Evolutionary conservation across 2,797 vertebrate species (phyloP), one percentile per base, ranked within the genome.

Genomic region (Brachymystax lenok): DNA sequence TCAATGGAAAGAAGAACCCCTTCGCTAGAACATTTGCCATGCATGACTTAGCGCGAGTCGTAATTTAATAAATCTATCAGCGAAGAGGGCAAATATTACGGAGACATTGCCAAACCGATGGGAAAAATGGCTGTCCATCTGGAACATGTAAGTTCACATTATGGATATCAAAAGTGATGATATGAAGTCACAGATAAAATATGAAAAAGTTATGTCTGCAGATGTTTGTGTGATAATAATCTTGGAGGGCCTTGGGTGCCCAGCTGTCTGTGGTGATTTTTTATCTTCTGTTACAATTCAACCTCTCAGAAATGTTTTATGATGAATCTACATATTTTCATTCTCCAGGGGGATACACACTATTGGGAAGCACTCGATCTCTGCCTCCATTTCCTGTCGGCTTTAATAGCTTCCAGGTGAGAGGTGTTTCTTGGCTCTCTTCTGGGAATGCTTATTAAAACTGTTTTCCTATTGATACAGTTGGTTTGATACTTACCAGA

Each of bases 381-480:
- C 90, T 85, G 86, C 83, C 87, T 92, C 90, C 87, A 91, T 86
- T 93, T 93, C 93, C 92, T 93, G 89, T 87, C 82, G 79, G 51
- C 79, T 83, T 81, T 92, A 92, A 94, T 92, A 78, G 92, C 87
- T 93, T 93, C 92, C 93, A 93, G 91, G 92, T 93, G 91, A 92
- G 90, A 90, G 90, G 89, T 90, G 89, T 88, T 91, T 81, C 88
- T 84, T 77, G 0, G 80, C 70, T 69, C 82, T 77, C 86, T 86
- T 88, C 83, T 84, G 90, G 91, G 91, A 90, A 91, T 80, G 87
- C 86, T 90, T 91, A 93, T 93, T 93, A 93, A 92, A 93, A 85
- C 87, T 87, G 89, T 89, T 92, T 91, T 92, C 88, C 86, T 91
- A 89, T 92, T 84, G 91, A 92, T 93, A 88, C 88, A 88, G 86